Evolutionary conservation across 2,888 invertebrate genomes (phyloP), one percentile per base, ranked within the genome.

Genomic region (Drosophila pseudotalamancana): DNA sequence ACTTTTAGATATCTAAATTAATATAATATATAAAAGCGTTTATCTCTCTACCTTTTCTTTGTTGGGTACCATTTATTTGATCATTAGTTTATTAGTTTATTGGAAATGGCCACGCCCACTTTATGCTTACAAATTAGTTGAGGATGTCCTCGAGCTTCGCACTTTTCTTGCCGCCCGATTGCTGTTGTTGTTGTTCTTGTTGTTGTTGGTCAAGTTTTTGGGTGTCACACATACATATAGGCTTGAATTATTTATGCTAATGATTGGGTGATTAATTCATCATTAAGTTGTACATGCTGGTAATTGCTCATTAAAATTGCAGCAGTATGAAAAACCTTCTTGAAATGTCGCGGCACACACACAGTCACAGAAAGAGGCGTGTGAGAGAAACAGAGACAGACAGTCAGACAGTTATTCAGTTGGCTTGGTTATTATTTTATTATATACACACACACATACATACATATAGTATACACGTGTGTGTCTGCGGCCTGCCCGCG

Each of bases 61-160:
- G n/a, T 5, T 4, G 1, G 16, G n/a, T 8, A 16, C 16, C 9
- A 16, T 25, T 16, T n/a, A 42, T 50, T 50, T 31, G 18, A 3
- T 8, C 34, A 23, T 27, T 1, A 16, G 8, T 35, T 57, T 49
- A 57, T 48, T 45, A 55, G 39, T 53, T 16, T 34, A 48, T 40
- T 29, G 35, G 29, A 31, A 35, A n/a, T 6, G 16, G 23, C 37
- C 23, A 62, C 73, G 72, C 61, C 60, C 37, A 4, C 5, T 6
- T 72, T 63, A 72, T 78, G 76, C 68, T 81, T 80, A 86, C 85
- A 87, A 87, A 84, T 89, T 79, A 77, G 69, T 65, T 61, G 34
- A 63, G 48, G 63, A 40, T 66, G 61, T 43, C 14, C 37, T 62
- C 31, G 53, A 62, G 45, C 21, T 12, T 46, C 18, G 18, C n/a